Conservation (phyloP, 2,113 vertebrate species). For the Seriola rivoliana region DNA sequence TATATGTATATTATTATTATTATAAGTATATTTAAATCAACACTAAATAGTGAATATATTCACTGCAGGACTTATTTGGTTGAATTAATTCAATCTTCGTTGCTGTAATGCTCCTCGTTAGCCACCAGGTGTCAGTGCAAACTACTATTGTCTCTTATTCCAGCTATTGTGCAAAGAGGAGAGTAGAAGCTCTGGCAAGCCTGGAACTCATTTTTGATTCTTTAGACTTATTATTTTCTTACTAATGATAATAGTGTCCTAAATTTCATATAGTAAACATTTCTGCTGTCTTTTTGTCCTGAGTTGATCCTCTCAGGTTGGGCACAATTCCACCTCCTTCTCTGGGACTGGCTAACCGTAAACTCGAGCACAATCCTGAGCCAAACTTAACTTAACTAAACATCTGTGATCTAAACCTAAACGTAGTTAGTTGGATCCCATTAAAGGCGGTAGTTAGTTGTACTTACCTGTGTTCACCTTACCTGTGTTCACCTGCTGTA, state of each 20-base stretch:
- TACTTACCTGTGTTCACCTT: neutral
- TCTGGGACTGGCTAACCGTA: neutral
- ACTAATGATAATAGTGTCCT: too few relatives aligned
- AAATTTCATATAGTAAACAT: too few relatives aligned
- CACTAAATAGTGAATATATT: neutral
- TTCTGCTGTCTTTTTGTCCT: too few relatives aligned
- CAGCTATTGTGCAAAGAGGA: neutral
- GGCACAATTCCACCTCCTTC: neutral
- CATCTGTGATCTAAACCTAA: neutral
- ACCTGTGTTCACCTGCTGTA: neutral
- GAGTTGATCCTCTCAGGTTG: neutral
- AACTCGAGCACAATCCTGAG: neutral
- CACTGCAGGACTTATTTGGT: neutral
- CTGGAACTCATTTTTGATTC: too few relatives aligned
- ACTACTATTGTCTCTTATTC: neutral
- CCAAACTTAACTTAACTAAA: neutral
- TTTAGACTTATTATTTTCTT: neutral
- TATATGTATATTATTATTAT: neutral
- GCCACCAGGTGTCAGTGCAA: conserved; percentile 60
- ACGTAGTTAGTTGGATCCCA: neutral
- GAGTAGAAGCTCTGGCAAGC: neutral
- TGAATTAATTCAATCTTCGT: neutral
- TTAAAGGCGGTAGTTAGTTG: neutral
- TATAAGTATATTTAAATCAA: neutral
- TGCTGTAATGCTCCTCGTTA: conserved; percentile 17